phyloP scores from a whole-genome alignment of 2,797 vertebrate species.

The Anguilla marmorata region DNA sequence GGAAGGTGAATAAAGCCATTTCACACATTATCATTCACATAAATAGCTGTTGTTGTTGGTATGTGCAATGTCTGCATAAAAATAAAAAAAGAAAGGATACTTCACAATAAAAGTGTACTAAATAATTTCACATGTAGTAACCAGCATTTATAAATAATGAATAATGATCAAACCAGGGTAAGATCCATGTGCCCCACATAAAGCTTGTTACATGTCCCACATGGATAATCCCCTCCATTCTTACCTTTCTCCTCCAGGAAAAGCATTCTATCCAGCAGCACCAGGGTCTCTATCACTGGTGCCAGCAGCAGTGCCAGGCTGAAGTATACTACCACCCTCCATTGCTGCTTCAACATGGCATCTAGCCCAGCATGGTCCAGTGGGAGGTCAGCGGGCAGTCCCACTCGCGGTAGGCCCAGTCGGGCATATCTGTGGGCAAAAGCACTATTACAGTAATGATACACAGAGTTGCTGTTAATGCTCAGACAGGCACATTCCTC shows the following conservation, averaged over 20 bases:
- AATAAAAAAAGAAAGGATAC: neutral
- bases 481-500: neutral
- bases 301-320: slow-evolving; percentile 83
- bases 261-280: slow-evolving; percentile 88
- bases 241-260: slow-evolving; percentile 88
- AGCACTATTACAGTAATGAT: neutral
- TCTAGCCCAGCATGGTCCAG: slow-evolving; percentile 66
- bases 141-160: neutral
- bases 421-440: slow-evolving; percentile 77
- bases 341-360: slow-evolving; percentile 77
- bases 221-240: slow-evolving; percentile 32
- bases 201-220: neutral
- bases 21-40: neutral
- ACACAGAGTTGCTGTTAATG: neutral
- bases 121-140: neutral
- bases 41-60: neutral
- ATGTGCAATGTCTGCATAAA: neutral
- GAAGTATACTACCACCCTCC: slow-evolving; percentile 85
- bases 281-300: slow-evolving; percentile 85
- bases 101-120: neutral
- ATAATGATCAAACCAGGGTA: neutral
- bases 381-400: slow-evolving; percentile 66
- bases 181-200: neutral
- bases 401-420: slow-evolving; percentile 76
- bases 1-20: neutral